Percentiles rank a stretch among this genome's conserved stretches.
Conservation (phyloP, 1,140 invertebrate genomes). For the Diplogasteroides magnus region DNA sequence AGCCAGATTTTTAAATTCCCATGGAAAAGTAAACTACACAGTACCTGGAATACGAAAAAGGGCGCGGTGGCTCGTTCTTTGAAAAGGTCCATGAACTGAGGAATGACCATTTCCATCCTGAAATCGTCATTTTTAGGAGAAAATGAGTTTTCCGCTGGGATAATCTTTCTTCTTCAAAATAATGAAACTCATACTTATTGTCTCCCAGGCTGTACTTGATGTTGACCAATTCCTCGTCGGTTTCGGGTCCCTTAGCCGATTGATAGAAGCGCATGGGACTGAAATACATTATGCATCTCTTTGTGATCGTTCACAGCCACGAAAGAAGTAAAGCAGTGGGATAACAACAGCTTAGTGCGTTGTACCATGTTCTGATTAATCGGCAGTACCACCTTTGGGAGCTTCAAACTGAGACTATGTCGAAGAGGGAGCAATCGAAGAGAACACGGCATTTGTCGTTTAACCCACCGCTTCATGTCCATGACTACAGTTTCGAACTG, state of each 20-base stretch:
- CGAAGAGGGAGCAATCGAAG: background rate
- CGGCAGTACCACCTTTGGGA: no score
- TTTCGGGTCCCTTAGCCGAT: slow-evolving; percentile 36
- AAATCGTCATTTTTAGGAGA: slow-evolving; percentile 43
- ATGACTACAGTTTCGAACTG: slow-evolving; percentile 42
- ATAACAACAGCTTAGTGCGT: no score
- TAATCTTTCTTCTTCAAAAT: no score
- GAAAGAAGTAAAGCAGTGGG: no score
- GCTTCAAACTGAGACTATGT: background rate
- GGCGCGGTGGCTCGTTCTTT: slow-evolving; percentile 94
- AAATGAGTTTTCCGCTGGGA: background rate
- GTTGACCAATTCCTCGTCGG: slow-evolving; percentile 40
- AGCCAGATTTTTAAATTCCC: background rate
- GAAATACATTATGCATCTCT: slow-evolving; percentile 7
- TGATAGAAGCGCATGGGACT: slow-evolving; percentile 12
- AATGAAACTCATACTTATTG: slow-evolving; percentile 37
- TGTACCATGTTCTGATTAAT: no score
- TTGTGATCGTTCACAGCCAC: no score
- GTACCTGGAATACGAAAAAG: slow-evolving; percentile 79
- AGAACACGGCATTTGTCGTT: slow-evolving; percentile 29
- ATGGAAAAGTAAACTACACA: slow-evolving; percentile 3
- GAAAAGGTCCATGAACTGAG: slow-evolving; percentile 91
- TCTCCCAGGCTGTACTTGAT: slow-evolving; percentile 40
- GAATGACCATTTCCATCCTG: slow-evolving; percentile 81
- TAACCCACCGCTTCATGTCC: slow-evolving; percentile 38